phyloP scores from a whole-genome alignment of 2,113 vertebrate species.

The cat (Felis catus) region DNA sequence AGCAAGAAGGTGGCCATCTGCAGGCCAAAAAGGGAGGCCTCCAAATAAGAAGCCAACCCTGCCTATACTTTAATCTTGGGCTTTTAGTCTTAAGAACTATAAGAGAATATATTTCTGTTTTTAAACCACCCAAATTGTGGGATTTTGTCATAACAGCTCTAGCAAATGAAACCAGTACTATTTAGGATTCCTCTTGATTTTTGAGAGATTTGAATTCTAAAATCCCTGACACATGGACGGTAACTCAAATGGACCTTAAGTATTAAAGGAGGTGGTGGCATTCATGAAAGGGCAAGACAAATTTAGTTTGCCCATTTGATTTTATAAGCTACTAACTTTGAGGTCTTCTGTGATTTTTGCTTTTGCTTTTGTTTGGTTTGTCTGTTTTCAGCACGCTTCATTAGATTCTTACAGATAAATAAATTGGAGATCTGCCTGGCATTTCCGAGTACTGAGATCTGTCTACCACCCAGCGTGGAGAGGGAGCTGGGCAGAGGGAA shows the following conservation, averaged over 20 bases:
- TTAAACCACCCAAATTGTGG: background rate
- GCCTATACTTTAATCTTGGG: too few relatives aligned
- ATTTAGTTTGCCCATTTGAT: background rate
- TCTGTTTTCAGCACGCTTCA: background rate
- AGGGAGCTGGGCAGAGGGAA: background rate
- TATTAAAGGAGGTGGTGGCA: background rate
- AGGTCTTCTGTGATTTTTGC: background rate
- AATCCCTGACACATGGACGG: background rate
- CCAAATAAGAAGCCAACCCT: background rate
- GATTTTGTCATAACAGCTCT: background rate
- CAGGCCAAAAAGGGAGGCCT: background rate
- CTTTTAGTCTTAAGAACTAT: background rate
- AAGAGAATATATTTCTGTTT: background rate
- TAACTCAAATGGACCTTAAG: background rate
- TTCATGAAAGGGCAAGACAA: background rate
- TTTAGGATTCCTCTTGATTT: background rate
- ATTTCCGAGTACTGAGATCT: background rate
- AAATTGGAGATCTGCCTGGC: background rate
- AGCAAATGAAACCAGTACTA: background rate
- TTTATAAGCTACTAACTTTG: background rate
- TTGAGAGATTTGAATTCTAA: background rate
- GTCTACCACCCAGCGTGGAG: accelerated
- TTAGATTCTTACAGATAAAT: background rate
- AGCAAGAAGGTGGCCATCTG: accelerated
- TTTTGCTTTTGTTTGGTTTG: background rate